Conservation (phyloP, 2,888 invertebrate genomes). For the Cheilosia vulpina region DNA sequence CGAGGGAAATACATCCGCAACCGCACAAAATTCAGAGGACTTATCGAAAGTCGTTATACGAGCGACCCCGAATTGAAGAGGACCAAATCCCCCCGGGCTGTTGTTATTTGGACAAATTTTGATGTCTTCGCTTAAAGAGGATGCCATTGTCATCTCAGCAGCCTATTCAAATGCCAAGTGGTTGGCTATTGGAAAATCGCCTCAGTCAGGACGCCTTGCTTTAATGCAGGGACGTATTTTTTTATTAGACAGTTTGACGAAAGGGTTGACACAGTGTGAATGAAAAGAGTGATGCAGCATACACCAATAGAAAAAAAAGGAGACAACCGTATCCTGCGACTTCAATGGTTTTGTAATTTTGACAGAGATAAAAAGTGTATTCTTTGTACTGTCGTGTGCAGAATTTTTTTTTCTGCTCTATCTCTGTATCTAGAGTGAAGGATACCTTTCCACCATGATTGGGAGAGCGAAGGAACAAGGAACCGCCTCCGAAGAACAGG, state of each 20-base stretch:
- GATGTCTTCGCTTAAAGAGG: slow-evolving; percentile 22
- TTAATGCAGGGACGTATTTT: slow-evolving; percentile 30
- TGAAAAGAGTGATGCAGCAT: slow-evolving; percentile 8
- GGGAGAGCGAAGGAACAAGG: slow-evolving; percentile 4
- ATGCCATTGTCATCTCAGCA: neutral
- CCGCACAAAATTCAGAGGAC: slow-evolving; percentile 56
- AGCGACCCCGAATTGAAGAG: neutral
- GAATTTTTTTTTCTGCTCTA: slow-evolving; percentile 1
- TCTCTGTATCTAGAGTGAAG: slow-evolving; percentile 22
- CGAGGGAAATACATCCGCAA: slow-evolving; percentile 35
- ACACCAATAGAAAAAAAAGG: neutral
- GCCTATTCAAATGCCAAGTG: slow-evolving; percentile 11
- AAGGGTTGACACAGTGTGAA: slow-evolving; percentile 29
- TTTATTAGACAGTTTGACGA: slow-evolving; percentile 29
- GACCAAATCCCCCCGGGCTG: slow-evolving; percentile 24
- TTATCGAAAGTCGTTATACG: slow-evolving; percentile 35
- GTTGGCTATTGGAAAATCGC: slow-evolving; percentile 24
- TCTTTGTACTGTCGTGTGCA: slow-evolving; percentile 22
- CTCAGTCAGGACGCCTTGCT: slow-evolving; percentile 31
- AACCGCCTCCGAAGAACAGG: slow-evolving; percentile 6
- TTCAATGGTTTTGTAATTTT: slow-evolving; percentile 62
- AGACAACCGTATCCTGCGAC: slow-evolving; percentile 26
- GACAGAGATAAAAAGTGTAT: slow-evolving; percentile 52
- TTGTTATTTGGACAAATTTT: slow-evolving; percentile 39
- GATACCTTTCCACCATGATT: slow-evolving; percentile 47